phyloP scores from a whole-genome alignment of 1,140 invertebrate species.

The Drosophila asahinai region DNA sequence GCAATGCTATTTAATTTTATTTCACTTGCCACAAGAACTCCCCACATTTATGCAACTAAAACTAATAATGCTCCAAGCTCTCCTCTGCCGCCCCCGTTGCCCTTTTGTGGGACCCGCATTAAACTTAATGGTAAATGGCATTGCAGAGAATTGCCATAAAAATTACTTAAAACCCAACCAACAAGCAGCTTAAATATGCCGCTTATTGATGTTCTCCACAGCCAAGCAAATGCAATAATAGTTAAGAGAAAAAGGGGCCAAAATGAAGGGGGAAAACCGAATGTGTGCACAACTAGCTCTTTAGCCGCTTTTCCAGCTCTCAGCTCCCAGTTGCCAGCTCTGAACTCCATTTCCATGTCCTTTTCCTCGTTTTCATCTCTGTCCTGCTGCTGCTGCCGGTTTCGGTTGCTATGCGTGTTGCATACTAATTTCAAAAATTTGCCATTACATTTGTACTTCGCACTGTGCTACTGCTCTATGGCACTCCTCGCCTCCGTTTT shows the following conservation, averaged over 20 bases:
- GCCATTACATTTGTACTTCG: constrained; percentile 75
- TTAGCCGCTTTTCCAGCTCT: constrained; percentile 39
- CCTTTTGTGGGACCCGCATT: background rate
- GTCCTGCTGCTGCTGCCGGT: background rate
- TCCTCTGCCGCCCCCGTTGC: background rate
- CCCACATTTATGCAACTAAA: constrained; percentile 31
- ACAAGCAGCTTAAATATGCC: constrained; percentile 77
- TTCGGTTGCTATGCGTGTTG: constrained; percentile 67
- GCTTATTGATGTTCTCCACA: constrained; percentile 63
- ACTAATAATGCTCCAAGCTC: constrained; percentile 38
- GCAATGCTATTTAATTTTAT: constrained; percentile 23
- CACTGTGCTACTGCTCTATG: constrained; percentile 41
- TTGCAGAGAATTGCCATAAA: constrained; percentile 69
- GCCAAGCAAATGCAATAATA: constrained; percentile 43
- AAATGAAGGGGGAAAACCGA: background rate
- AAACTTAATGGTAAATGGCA: constrained; percentile 46
- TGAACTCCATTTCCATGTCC: constrained; percentile 26
- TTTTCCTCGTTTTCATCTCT: constrained; percentile 22
- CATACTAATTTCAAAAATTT: constrained; percentile 80
- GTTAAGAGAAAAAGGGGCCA: constrained; percentile 22
- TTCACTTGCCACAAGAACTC: constrained; percentile 11
- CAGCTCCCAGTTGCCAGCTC: background rate
- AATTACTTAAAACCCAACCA: constrained; percentile 73
- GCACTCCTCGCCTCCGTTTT: constrained; percentile 15
- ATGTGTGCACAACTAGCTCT: constrained; percentile 30